Conservation (phyloP, 2,888 invertebrate genomes). For the Drosophila leonis region DNA sequence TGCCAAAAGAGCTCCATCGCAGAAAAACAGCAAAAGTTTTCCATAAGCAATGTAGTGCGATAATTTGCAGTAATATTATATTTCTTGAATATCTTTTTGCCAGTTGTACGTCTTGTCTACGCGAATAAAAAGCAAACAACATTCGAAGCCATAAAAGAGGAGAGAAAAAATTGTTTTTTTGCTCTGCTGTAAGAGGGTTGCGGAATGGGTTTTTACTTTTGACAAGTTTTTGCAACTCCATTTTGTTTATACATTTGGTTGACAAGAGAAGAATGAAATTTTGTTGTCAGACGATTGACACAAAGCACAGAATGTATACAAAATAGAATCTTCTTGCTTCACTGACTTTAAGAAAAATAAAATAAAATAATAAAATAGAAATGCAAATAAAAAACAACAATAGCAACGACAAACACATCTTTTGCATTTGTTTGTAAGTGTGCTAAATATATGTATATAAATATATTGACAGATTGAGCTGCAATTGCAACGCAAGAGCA, state of each 20-base stretch:
- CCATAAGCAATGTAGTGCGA: constrained; percentile 56
- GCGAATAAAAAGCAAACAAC: constrained; percentile 33
- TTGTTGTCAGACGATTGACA: constrained; percentile 43
- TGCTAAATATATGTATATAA: constrained; percentile 29
- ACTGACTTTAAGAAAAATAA: constrained; percentile 16
- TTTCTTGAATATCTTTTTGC: constrained; percentile 48
- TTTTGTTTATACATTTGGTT: constrained; percentile 41
- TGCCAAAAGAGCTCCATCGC: constrained; percentile 1
- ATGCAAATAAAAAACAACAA: constrained; percentile 33
- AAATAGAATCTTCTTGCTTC: constrained; percentile 34
- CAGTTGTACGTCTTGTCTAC: constrained; percentile 21
- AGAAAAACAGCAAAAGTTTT: constrained; percentile 53
- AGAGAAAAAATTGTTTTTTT: constrained; percentile 7
- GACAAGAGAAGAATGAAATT: constrained; percentile 21
- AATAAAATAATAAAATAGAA: constrained; percentile 6
- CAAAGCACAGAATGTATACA: constrained; percentile 29
- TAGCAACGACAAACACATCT: constrained; percentile 42
- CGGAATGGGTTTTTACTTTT: constrained; percentile 19
- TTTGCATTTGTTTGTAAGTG: constrained; percentile 11
- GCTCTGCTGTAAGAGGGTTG: constrained; percentile 6
- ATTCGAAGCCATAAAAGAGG: constrained; percentile 30
- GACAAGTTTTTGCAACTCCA: constrained; percentile 51
- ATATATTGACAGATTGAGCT: constrained; percentile 35
- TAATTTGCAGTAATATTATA: constrained; percentile 68
- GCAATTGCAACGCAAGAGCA: constrained; percentile 23